Percentiles rank a stretch among this genome's conserved stretches.
These are phyloP conservation scores for Peromyscus melanophrys DNA, from an alignment of 2,797 vertebrate genomes.

Conservation along the genomic window DNA sequence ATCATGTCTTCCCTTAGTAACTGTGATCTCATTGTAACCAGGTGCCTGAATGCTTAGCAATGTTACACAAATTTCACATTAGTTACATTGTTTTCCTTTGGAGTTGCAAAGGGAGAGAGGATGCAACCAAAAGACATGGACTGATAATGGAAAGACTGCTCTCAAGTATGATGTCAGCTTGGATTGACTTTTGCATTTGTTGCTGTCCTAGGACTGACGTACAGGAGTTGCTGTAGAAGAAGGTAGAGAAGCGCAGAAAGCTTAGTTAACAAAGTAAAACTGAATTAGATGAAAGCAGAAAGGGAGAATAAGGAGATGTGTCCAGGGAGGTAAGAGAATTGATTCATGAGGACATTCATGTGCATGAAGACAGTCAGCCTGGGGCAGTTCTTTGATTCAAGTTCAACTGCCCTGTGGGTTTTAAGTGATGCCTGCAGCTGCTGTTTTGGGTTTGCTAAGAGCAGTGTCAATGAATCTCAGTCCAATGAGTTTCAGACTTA, in stretches of 20 bases:
- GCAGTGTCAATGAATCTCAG: not conserved
- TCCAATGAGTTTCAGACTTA: slow-evolving; percentile 2
- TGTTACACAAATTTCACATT: not conserved
- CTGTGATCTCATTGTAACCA: not conserved
- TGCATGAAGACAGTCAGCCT: slow-evolving; percentile 57
- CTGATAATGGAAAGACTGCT: rapidly evolving
- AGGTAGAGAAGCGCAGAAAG: not conserved
- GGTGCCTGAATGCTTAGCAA: not conserved
- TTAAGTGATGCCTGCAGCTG: slow-evolving; percentile 63
- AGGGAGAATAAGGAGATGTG: not conserved
- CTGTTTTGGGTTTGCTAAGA: slow-evolving; percentile 21
- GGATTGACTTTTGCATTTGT: not conserved
- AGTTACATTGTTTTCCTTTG: not conserved
- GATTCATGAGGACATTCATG: not conserved
- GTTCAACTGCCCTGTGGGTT: slow-evolving; percentile 69
- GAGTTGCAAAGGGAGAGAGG: not conserved
- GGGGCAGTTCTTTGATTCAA: slow-evolving; percentile 70
- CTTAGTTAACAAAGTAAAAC: slow-evolving; percentile 14
- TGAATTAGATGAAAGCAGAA: not conserved
- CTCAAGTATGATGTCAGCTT: not conserved
- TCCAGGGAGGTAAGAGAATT: slow-evolving; percentile 2
- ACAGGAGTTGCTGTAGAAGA: not conserved
- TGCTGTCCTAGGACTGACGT: not conserved
- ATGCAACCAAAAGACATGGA: rapidly evolving
- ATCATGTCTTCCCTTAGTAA: no score